Evolutionary conservation across 2,888 invertebrate genomes (phyloP).

Genomic region (Alsophila aescularia): DNA sequence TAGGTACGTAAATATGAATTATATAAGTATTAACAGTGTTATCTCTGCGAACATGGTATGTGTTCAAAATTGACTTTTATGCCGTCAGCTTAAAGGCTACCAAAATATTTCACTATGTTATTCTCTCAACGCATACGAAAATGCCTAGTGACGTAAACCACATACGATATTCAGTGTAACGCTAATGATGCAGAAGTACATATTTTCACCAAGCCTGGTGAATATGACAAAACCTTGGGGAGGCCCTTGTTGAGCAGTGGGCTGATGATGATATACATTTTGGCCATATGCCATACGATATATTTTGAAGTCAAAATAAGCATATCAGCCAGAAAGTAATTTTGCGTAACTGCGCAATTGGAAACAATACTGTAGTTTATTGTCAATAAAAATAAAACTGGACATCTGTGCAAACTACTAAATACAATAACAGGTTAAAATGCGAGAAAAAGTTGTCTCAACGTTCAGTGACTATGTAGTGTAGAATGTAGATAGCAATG

Average conservation of each 20-base stretch:
- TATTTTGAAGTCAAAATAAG: neutral
- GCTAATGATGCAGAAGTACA: too few relatives aligned
- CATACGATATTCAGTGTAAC: too few relatives aligned
- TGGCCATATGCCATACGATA: neutral
- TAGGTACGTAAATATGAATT: neutral
- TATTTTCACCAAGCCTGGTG: too few relatives aligned
- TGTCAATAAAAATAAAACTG: slow-evolving; percentile 1
- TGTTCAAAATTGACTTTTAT: neutral
- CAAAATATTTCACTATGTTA: too few relatives aligned
- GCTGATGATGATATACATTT: too few relatives aligned
- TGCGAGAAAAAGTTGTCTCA: slow-evolving; percentile 2
- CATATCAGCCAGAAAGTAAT: neutral
- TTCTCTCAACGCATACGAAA: too few relatives aligned
- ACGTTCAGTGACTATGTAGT: neutral
- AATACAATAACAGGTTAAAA: neutral
- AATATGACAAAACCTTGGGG: too few relatives aligned
- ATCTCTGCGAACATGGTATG: neutral
- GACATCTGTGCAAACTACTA: slow-evolving; percentile 20
- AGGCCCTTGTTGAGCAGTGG: too few relatives aligned
- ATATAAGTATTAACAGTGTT: neutral
- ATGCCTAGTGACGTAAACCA: too few relatives aligned
- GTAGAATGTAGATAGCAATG: too few relatives aligned
- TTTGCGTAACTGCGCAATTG: slow-evolving; percentile 7
- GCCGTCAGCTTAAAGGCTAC: neutral
- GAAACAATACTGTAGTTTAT: neutral